Percentiles rank a stretch among this genome's conserved stretches.
Conservation (phyloP, 1,140 invertebrate genomes). For the Dendroctonus ponderosae region DNA sequence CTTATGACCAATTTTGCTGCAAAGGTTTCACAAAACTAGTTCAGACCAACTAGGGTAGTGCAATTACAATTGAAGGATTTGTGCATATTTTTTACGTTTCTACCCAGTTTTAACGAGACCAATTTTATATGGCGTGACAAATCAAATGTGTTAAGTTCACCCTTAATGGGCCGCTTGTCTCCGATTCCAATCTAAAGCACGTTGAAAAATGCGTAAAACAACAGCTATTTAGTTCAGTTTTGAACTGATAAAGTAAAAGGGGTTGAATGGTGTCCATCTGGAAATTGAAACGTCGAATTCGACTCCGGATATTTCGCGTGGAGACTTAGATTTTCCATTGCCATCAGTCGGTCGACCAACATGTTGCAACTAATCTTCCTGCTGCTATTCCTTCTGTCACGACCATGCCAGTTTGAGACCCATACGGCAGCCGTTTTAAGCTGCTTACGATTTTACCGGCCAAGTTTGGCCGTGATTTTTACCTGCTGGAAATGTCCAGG, state of each 20-base stretch:
- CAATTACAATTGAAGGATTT: too few relatives aligned
- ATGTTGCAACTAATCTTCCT: constrained; percentile 11
- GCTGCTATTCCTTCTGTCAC: not conserved
- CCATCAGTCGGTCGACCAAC: not conserved
- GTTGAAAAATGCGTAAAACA: too few relatives aligned
- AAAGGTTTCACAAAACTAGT: too few relatives aligned
- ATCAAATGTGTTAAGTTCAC: too few relatives aligned
- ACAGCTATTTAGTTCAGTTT: too few relatives aligned
- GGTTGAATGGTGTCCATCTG: not conserved
- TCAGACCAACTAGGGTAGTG: too few relatives aligned
- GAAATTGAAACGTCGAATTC: not conserved
- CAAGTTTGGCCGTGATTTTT: constrained; percentile 19
- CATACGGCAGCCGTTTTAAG: constrained; percentile 8
- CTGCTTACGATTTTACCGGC: constrained; percentile 22
- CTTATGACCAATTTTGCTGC: not conserved
- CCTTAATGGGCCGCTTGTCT: too few relatives aligned
- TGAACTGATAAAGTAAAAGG: not conserved
- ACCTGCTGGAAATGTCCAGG: constrained; percentile 21
- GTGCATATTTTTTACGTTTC: too few relatives aligned
- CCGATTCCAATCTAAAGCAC: too few relatives aligned
- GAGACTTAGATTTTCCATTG: not conserved
- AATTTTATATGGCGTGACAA: too few relatives aligned
- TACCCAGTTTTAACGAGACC: too few relatives aligned
- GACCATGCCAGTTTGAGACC: not conserved
- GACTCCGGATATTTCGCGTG: not conserved